These are phyloP conservation scores for Gallinago stenura DNA, from an alignment of 2,797 vertebrate genomes.

Conservation along the genomic window DNA sequence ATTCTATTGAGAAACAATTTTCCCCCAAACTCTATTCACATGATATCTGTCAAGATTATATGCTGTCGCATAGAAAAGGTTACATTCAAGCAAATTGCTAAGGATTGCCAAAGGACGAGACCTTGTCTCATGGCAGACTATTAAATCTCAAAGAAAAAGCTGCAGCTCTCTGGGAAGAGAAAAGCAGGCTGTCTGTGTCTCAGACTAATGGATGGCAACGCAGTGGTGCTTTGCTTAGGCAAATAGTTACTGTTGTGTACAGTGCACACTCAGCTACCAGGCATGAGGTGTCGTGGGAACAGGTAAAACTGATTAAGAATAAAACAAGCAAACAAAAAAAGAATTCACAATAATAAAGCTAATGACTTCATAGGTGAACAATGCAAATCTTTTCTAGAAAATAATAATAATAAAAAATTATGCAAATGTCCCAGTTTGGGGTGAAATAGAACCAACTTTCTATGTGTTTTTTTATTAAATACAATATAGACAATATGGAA, in stretches of 20 bases:
- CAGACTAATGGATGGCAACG: neutral
- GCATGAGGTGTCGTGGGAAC: accelerated
- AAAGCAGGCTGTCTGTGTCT: neutral
- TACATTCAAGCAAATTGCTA: neutral
- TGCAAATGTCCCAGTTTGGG: too few relatives aligned
- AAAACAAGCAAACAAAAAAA: neutral
- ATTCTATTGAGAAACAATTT: neutral
- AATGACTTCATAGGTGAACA: neutral
- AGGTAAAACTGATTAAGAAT: neutral
- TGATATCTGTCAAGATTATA: neutral
- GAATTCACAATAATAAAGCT: neutral
- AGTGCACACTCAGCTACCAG: accelerated
- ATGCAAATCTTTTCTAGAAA: neutral
- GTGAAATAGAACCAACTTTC: too few relatives aligned
- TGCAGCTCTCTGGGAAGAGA: neutral
- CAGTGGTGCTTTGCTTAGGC: neutral
- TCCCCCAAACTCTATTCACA: neutral
- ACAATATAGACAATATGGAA: neutral
- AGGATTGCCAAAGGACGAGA: neutral
- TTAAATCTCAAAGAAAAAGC: neutral
- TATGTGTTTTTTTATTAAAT: neutral
- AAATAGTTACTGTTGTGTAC: neutral
- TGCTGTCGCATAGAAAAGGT: neutral
- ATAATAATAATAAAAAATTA: neutral
- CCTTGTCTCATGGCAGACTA: neutral